Base-by-base conservation (phyloP, 2,888 invertebrate genomes). In the Prenolepis imparis region DNA sequence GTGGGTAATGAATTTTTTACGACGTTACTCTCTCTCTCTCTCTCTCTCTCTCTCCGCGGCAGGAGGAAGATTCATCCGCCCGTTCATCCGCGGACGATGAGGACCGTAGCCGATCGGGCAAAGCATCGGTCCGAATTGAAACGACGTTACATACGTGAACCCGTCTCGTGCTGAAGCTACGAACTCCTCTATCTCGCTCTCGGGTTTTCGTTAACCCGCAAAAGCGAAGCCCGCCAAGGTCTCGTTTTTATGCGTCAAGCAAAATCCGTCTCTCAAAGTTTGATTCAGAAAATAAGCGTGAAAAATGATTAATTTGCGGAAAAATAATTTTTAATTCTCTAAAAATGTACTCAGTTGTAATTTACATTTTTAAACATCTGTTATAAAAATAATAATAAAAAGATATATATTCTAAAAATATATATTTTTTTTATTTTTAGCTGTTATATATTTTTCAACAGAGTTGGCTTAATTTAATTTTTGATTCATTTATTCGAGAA, bases 1-100 rank as follows among this genome's bases (percentile, higher is more conserved):
- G 85, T 86, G 86, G 89, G 90, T 93, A 93, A 94, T 94, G 93
- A 93, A 94, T 93, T 93, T 94, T 94, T 94, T 94, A 94, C 92
- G 93, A 94, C 88, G 78, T 70, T 78, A 78, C 70, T 70, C 52
- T 28, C n/a, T n/a, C n/a, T n/a, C 70, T 70, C 52, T 28, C 70
- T 70, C 52, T 28, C 70, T 70, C 52, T 28, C 70, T 70, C 52
- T 28, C 28, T 67, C 77, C 85, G 78, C 80, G 74, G 36, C 68
- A 39, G n/a, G 77, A 86, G 82, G 81, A 87, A 89, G 88, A 90
- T 90, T 84, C 81, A 86, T 87, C 84, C 85, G 84, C 55, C 68
- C 81, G 85, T 84, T 85, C 80, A 67, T 86, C 64, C 87, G 77
- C 84, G 86, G 81, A 78, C 86, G 89, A 86, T 74, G 86, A 86